A percentile compares a stretch with the other conserved stretches of the same genome.
phyloP scores from a whole-genome alignment of 2,888 invertebrate species.

The Melangyna quadrimaculata region DNA sequence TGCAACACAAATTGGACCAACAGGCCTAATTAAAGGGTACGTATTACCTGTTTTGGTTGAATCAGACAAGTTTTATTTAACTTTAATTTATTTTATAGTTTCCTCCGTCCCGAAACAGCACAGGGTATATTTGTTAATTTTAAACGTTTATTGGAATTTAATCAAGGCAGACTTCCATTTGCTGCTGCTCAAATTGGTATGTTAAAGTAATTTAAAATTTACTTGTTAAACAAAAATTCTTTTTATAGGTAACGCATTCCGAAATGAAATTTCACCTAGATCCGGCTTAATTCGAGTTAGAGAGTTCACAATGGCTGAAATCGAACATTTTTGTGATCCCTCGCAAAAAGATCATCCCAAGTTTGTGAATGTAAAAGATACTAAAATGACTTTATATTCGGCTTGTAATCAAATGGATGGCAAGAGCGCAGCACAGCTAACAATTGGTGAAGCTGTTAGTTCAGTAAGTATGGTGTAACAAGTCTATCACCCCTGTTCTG shows the following conservation, averaged over 20 bases:
- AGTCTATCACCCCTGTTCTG: no score
- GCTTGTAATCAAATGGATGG: conserved; percentile 99
- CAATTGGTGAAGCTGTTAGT: conserved; percentile 94
- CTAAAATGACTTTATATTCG: conserved; percentile 92
- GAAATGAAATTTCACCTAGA: conserved; percentile 99
- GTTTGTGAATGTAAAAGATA: conserved; percentile 89
- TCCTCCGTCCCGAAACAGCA: conserved; percentile 98
- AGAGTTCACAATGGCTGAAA: conserved; percentile 99
- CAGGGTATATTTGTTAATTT: conserved; percentile 99
- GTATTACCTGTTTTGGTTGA: conserved; percentile 73
- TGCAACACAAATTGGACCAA: conserved; percentile 97
- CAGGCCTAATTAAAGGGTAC: conserved; percentile 94
- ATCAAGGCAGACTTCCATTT: conserved; percentile 97
- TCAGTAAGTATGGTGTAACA: no score
- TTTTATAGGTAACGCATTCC: conserved; percentile 88
- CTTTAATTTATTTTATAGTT: conserved; percentile 81
- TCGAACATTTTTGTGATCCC: conserved; percentile 99
- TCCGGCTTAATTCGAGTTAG: conserved; percentile 97
- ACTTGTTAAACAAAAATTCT: background rate
- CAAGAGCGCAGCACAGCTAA: conserved; percentile 88
- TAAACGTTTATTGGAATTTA: conserved; percentile 97
- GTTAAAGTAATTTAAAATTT: background rate
- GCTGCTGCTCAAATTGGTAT: conserved; percentile 98
- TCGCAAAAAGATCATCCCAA: conserved; percentile 93
- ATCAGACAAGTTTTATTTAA: background rate